A percentile compares a stretch with the other conserved stretches of the same genome.
These are phyloP conservation scores for Pseudorhombus dupliciocellatus DNA, from an alignment of 2,113 vertebrate species.

Conservation along the genomic window DNA sequence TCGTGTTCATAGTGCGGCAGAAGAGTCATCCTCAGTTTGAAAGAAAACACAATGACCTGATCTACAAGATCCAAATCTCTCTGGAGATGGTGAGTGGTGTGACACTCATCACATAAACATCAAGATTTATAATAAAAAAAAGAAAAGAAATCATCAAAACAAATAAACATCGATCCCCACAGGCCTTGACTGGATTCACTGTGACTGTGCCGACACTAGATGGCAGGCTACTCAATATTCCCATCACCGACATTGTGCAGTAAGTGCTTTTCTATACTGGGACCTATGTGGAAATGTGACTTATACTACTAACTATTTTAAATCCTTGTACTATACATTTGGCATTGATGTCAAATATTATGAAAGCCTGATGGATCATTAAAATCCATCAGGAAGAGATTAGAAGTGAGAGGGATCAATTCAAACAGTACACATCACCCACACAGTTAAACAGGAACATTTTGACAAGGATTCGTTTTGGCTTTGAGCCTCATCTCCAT, in stretches of 20 bases:
- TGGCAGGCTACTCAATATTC: conserved; percentile 88
- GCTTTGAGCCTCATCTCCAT: conserved; percentile 1
- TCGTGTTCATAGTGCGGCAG: conserved; percentile 90
- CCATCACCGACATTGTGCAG: conserved; percentile 93
- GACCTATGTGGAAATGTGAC: neutral
- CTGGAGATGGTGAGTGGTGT: conserved; percentile 83
- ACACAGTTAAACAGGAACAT: neutral
- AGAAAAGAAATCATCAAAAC: neutral
- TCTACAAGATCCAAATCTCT: conserved; percentile 80
- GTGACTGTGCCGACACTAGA: conserved; percentile 90
- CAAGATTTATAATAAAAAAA: neutral
- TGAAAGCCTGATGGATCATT: too few species aligned
- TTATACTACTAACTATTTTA: neutral
- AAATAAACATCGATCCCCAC: conserved; percentile 4
- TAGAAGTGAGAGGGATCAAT: too few species aligned
- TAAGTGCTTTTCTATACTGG: conserved; percentile 75
- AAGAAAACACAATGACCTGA: conserved; percentile 81
- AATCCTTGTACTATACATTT: neutral
- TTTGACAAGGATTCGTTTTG: neutral
- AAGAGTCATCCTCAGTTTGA: conserved; percentile 86
- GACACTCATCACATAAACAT: neutral
- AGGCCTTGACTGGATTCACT: conserved; percentile 91
- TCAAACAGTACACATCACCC: neutral
- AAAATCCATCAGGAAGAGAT: too few species aligned
- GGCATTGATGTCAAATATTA: neutral